These are phyloP conservation scores for Darevskia mixta DNA, from an alignment of 2,797 vertebrate genomes.

Conservation along the genomic window DNA sequence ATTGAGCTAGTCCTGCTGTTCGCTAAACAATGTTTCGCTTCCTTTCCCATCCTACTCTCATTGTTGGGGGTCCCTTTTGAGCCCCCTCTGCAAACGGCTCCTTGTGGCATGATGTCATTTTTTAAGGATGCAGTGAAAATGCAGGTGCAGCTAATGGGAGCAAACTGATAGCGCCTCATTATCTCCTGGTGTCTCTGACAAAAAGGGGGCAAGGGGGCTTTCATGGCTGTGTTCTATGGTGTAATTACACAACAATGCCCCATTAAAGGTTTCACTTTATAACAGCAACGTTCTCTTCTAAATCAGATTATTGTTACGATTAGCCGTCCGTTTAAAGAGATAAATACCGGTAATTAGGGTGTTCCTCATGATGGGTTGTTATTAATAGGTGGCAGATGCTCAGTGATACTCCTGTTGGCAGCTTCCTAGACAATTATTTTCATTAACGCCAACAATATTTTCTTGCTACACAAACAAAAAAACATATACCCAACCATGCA, in stretches of 20 bases:
- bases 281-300: conserved; percentile 65
- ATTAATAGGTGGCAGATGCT: conserved; percentile 48
- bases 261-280: conserved; percentile 58
- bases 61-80: neutral
- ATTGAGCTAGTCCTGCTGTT: neutral
- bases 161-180: conserved; percentile 65
- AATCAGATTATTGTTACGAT: conserved; percentile 59
- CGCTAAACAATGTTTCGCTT: neutral
- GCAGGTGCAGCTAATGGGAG: conserved; percentile 58
- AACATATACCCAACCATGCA: conserved; percentile 8
- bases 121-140: conserved; percentile 54
- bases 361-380: conserved; percentile 43
- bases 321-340: conserved; percentile 62
- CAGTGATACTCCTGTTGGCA: conserved; percentile 41
- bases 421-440: conserved; percentile 64
- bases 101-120: conserved; percentile 32
- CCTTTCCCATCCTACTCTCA: neutral
- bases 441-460: conserved; percentile 59
- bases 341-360: conserved; percentile 69
- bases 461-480: conserved; percentile 40
- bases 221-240: conserved; percentile 56
- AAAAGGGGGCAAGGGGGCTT: conserved; percentile 32
- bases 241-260: conserved; percentile 66
- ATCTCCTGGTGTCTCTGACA: conserved; percentile 44
- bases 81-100: neutral